A percentile compares a stretch with the other conserved stretches of the same genome.
phyloP scores from a whole-genome alignment of 2,888 invertebrate species.

The Caenorhabditis sp. region DNA sequence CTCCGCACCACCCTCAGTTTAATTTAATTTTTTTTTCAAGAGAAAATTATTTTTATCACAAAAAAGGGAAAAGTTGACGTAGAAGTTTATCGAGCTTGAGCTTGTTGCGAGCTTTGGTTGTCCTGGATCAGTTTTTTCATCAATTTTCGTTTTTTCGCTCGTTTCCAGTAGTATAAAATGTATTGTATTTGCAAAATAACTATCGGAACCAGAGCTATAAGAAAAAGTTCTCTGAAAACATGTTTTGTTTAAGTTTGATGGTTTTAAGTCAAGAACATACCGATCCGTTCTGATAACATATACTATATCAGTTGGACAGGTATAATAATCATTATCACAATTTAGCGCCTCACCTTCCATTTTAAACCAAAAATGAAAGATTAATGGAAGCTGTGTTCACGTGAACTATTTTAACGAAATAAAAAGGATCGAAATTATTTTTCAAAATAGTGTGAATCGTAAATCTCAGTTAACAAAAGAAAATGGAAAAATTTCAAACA shows the following conservation, averaged over 20 bases:
- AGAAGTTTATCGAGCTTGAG: not conserved
- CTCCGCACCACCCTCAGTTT: slow-evolving; percentile 15
- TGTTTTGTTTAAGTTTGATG: not conserved
- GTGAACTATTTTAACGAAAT: no score
- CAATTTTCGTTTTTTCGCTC: slow-evolving; percentile 4
- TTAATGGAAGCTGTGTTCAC: no score
- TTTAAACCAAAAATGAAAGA: no score
- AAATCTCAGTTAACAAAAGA: not conserved
- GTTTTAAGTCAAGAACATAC: not conserved
- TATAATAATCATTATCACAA: no score
- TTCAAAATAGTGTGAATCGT: not conserved
- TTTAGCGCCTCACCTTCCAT: no score
- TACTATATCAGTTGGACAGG: no score
- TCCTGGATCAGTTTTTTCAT: slow-evolving; percentile 19
- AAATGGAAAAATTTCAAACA: not conserved
- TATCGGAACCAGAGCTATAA: slow-evolving; percentile 24
- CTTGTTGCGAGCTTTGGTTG: slow-evolving; percentile 1
- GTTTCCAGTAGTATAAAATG: not conserved
- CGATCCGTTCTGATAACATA: not conserved
- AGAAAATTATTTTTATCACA: not conserved
- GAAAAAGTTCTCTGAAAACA: slow-evolving; percentile 10
- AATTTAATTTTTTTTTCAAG: not conserved
- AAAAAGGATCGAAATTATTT: not conserved
- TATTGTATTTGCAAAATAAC: slow-evolving; percentile 20
- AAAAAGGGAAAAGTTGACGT: not conserved